These are phyloP conservation scores for Aquatica leii DNA, from an alignment of 2,888 invertebrate genomes.

Conservation along the genomic window DNA sequence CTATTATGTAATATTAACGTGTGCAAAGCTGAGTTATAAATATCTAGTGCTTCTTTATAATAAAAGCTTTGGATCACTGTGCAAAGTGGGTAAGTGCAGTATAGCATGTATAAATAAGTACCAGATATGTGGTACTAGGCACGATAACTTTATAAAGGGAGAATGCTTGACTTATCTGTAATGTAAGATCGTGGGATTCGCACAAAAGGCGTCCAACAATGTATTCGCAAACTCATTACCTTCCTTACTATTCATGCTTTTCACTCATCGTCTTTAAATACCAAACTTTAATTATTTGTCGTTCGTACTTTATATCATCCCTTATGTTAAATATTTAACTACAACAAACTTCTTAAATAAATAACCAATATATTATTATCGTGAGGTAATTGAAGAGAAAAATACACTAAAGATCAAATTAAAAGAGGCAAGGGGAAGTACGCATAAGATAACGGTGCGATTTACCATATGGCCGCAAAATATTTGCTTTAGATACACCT, in stretches of 20 bases:
- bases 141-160: constrained; percentile 44
- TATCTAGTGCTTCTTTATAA: too few relatives aligned
- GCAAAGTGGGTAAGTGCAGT: constrained; percentile 30
- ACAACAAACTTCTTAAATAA: background rate
- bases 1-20: too few relatives aligned
- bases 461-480: constrained; percentile 48
- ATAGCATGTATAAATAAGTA: constrained; percentile 44
- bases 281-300: background rate
- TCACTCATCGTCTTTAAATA: constrained; percentile 18
- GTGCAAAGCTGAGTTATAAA: too few relatives aligned
- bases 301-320: background rate
- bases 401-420: constrained; percentile 13
- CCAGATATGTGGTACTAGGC: constrained; percentile 45
- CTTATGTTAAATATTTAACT: background rate
- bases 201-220: constrained; percentile 41
- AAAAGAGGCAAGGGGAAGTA: constrained; percentile 32
- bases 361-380: constrained; percentile 13
- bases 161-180: constrained; percentile 43
- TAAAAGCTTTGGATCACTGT: background rate
- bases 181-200: constrained; percentile 48
- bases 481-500: constrained; percentile 50
- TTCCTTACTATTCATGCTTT: constrained; percentile 31
- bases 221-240: constrained; percentile 34
- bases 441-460: constrained; percentile 48
- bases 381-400: constrained; percentile 19